These are phyloP conservation scores for Drosophila nr. fundita DNA, from an alignment of 2,888 invertebrate species.

Conservation along the genomic window DNA sequence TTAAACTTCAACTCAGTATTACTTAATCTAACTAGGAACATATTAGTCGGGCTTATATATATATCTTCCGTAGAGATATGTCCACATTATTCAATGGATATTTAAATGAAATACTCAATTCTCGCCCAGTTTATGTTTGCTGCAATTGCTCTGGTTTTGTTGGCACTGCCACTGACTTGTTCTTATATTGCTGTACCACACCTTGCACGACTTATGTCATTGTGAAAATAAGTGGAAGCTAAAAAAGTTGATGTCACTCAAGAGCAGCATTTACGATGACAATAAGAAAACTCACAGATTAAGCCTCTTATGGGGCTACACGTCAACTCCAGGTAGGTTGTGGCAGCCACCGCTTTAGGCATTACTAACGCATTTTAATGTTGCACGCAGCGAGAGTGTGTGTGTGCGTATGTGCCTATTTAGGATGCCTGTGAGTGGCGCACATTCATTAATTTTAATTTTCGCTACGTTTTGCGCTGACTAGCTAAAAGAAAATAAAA, in stretches of 20 bases:
- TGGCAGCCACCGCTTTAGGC: background rate
- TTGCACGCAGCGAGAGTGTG: background rate
- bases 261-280: slow-evolving; percentile 4
- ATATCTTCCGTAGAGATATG: background rate
- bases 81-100: background rate
- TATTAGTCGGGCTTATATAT: background rate
- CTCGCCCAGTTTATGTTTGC: background rate
- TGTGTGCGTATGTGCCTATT: slow-evolving; percentile 20
- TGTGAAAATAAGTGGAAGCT: background rate
- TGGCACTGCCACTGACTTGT: background rate
- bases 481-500: slow-evolving; percentile 54
- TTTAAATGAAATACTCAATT: background rate
- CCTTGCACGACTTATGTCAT: background rate
- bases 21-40: background rate
- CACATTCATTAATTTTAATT: slow-evolving; percentile 71
- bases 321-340: background rate
- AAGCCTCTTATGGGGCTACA: slow-evolving; percentile 4
- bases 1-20: background rate
- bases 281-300: slow-evolving; percentile 1
- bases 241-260: slow-evolving; percentile 5
- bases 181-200: background rate
- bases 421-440: slow-evolving; percentile 70
- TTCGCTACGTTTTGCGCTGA: slow-evolving; percentile 62
- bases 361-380: slow-evolving; percentile 1
- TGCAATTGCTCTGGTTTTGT: background rate